Base-by-base conservation (phyloP, 2,113 vertebrate genomes). In the Crotalus tigris region DNA sequence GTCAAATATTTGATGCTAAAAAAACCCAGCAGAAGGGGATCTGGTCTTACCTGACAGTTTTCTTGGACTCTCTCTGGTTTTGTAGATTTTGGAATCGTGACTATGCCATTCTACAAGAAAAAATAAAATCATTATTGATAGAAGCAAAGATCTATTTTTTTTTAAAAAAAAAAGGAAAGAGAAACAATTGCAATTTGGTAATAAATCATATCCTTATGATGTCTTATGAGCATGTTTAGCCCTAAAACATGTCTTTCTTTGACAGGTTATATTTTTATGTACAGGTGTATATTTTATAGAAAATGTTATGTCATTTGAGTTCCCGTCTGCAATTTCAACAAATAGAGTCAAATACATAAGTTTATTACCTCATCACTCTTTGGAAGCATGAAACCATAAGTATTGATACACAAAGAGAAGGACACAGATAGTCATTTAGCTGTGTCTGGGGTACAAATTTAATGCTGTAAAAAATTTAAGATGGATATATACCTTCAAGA, bases 51-150 rank as follows among this genome's bases (percentile, higher is more conserved):
- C 93, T 98, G 96, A 95, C 96, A 98, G 94, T 98, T 98, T 96
- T 98, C 97, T 92, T 94, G 91, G 95, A 98, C 95, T 93, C 97
- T 97, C 94, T 98, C 95, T 69, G 95, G 96, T 96, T 98, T 98
- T 75, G 95, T 98, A 26, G 98, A 98, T 95, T 99, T 99, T 26
- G 98, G 97, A 95, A 98, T 98, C 33, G 98, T 98, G 64, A 98
- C 97, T 93, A 98, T 93, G 57, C 96, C 97, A 94, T 98, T 99
- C 98, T 98, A 94, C 21, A 85, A 96, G 94, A 92, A 94, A 89
- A 92, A 95, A 91, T 93, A 87, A 0, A 90, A 51, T 17, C 91
- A 59, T 26, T 51, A 33, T 57, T 94, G 85, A 88, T 85, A 33
- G 5, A 46, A 29, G 12, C 51, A 57, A 19, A 26, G 39, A 39